phyloP scores from a whole-genome alignment of 2,797 vertebrate species.

The Takifugu ocellatus region DNA sequence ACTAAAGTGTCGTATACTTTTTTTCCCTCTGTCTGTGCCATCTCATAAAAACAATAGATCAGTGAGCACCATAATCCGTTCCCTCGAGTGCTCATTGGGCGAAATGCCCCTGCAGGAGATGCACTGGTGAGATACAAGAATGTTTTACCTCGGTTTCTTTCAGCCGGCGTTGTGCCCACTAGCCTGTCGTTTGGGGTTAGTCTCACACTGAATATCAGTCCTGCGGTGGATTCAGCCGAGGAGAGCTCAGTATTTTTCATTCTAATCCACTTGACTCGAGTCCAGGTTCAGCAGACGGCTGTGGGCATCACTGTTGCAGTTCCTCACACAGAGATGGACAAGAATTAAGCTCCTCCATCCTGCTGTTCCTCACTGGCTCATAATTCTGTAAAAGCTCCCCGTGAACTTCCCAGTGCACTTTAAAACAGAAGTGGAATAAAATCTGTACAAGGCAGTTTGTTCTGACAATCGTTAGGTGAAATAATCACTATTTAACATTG shows the following conservation, averaged over 20 bases:
- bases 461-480: slow-evolving; percentile 24
- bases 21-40: too few relatives aligned
- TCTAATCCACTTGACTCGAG: slow-evolving; percentile 26
- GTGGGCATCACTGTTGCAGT: slow-evolving; percentile 8
- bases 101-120: slow-evolving; percentile 28
- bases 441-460: slow-evolving; percentile 46
- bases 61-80: slow-evolving; percentile 11
- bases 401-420: slow-evolving; percentile 12
- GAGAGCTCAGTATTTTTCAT: slow-evolving; percentile 20
- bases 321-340: slow-evolving; percentile 10
- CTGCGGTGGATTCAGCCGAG: slow-evolving; percentile 19
- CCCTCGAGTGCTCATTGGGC: slow-evolving; percentile 50
- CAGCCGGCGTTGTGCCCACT: neutral
- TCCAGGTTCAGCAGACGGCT: slow-evolving; percentile 25
- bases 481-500: slow-evolving; percentile 43
- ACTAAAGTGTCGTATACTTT: slow-evolving; percentile 2
- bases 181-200: slow-evolving; percentile 17
- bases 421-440: slow-evolving; percentile 48
- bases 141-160: slow-evolving; percentile 47
- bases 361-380: slow-evolving; percentile 6
- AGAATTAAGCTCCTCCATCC: slow-evolving; percentile 15
- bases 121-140: slow-evolving; percentile 23
- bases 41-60: too few relatives aligned
- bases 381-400: slow-evolving; percentile 12
- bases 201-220: slow-evolving; percentile 18